A percentile compares a stretch with the other conserved stretches of the same genome.
Conservation (phyloP, 2,797 vertebrate genomes). For the Malurus leucopterus region DNA sequence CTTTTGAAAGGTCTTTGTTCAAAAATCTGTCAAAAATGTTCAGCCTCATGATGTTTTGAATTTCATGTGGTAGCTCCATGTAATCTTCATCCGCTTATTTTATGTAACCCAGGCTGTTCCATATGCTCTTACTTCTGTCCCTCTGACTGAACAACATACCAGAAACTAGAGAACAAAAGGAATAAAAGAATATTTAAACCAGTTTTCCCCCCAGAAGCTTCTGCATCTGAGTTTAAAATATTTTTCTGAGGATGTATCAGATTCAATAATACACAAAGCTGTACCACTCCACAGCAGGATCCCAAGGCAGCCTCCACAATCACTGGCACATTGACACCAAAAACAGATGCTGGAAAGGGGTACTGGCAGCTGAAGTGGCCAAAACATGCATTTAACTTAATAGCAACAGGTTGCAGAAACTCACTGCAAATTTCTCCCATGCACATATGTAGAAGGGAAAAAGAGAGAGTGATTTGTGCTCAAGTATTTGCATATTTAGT, state of each 20-base stretch:
- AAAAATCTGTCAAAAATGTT: background rate
- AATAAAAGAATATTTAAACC: background rate
- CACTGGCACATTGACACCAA: background rate
- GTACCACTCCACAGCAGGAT: background rate
- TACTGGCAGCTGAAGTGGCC: background rate
- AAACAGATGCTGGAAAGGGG: background rate
- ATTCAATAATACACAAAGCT: background rate
- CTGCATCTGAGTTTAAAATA: background rate
- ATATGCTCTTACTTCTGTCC: background rate
- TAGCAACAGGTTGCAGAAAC: background rate
- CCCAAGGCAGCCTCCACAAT: background rate
- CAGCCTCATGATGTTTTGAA: background rate
- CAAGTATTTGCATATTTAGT: background rate
- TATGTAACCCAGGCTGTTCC: background rate
- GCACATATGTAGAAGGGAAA: background rate
- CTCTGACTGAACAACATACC: background rate
- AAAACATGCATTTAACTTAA: background rate
- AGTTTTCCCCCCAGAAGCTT: rapidly evolving
- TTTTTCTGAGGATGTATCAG: background rate
- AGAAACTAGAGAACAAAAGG: background rate
- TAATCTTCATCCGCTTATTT: background rate
- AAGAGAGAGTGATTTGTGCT: background rate
- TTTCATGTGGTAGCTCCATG: background rate
- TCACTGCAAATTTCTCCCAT: background rate
- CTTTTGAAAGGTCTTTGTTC: background rate